These are phyloP conservation scores for Lithobates pipiens DNA, from an alignment of 2,797 vertebrate species.

Conservation along the genomic window DNA sequence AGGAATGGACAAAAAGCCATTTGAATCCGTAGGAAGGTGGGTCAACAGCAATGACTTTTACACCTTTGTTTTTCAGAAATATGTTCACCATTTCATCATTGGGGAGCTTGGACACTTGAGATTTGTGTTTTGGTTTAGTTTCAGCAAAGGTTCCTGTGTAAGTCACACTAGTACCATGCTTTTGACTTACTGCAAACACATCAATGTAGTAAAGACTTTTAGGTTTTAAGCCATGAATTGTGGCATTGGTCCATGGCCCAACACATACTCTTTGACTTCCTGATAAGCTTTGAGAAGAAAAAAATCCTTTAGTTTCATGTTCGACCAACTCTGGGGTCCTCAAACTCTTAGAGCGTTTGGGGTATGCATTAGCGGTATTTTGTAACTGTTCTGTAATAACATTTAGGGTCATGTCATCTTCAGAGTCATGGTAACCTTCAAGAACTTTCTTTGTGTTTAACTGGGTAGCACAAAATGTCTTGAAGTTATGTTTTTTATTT, in stretches of 20 bases:
- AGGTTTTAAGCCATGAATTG: slow-evolving; percentile 45
- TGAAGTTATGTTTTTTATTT: slow-evolving; percentile 54
- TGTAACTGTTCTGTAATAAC: slow-evolving; percentile 3
- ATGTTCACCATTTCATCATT: slow-evolving; percentile 48
- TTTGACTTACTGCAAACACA: slow-evolving; percentile 49
- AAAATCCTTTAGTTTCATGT: slow-evolving; percentile 11
- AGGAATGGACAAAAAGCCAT: slow-evolving; percentile 54
- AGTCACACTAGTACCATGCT: slow-evolving; percentile 34
- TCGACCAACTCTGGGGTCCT: neutral
- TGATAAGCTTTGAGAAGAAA: slow-evolving; percentile 1
- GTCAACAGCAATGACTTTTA: slow-evolving; percentile 27
- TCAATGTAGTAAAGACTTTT: slow-evolving; percentile 58
- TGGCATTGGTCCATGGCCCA: slow-evolving; percentile 9
- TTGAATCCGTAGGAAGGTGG: slow-evolving; percentile 3
- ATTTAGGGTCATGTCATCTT: slow-evolving; percentile 1
- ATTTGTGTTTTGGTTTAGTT: slow-evolving; percentile 42
- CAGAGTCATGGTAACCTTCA: neutral
- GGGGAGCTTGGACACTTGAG: slow-evolving; percentile 19
- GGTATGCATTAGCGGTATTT: neutral
- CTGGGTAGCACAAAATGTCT: slow-evolving; percentile 58
- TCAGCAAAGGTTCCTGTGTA: slow-evolving; percentile 55
- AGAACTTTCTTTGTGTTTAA: neutral
- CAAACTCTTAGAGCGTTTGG: slow-evolving; percentile 3
- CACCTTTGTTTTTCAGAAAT: slow-evolving; percentile 43
- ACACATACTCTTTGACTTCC: slow-evolving; percentile 50